Base-by-base conservation (phyloP, 2,797 vertebrate species). In the Sebastes hopkinsi region DNA sequence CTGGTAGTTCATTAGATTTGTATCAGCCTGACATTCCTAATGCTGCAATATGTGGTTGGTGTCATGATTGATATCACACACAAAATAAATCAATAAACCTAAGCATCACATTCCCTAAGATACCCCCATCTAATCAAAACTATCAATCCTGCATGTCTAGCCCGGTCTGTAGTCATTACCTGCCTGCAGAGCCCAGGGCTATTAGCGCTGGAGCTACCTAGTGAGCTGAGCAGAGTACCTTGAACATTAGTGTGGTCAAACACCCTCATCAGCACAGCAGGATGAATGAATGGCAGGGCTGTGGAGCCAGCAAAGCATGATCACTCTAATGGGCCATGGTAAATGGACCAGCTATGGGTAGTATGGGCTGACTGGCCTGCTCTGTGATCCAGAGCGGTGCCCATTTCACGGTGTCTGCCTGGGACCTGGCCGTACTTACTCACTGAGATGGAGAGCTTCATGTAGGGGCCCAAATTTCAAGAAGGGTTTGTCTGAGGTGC, bases 351-450 rank as follows among this genome's bases (percentile, higher is more conserved):
- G 90, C 82, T 86, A 82, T 68, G 87, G 86, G 71, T 87, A 74
- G 88, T 64, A 38, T 75, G 77, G 88, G 88, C 87, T 68, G 85
- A 64, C 64, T 70, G 90, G 89, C 90, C 89, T 88, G 94, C 90
- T 90, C 92, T 56, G 79, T 95, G 95, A 96, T 95, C 95, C 95
- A 90, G 82, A 92, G 89, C 93, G 67, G 25, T 90, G 90, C 90
- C 95, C 93, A 96, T 96, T 96, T 96, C 95, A 95, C 86, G 91
- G 94, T 95, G 93, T 95, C 94, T 95, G 93, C 89, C 86, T 6
- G 65, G 81, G 86, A 89, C 86, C 90, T 73, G 70, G 78, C 84
- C 38, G 68, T 91, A 93, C 93, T 95, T 83, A 91, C 88, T 96
- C 95, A 95, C 84, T 0, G 84, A 94, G 94, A 95, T 94, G 94